Conservation (phyloP, 2,888 invertebrate species). For the Ophion obscuratus region DNA sequence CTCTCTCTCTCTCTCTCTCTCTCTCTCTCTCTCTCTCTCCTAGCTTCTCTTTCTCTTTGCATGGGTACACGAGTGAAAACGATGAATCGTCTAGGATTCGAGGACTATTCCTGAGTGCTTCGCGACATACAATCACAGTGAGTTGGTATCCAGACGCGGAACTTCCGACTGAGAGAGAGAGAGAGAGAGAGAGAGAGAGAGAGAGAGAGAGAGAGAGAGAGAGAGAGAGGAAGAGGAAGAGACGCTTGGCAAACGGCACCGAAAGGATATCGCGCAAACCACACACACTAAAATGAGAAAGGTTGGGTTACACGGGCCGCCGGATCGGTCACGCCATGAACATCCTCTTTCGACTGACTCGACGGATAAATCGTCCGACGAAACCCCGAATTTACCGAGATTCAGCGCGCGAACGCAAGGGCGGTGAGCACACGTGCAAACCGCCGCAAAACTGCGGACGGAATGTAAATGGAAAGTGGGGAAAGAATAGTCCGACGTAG, state of each 20-base stretch:
- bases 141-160: slow-evolving; percentile 17
- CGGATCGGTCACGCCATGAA: slow-evolving; percentile 22
- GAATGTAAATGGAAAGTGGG: neutral
- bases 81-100: slow-evolving; percentile 54
- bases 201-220: too few relatives aligned
- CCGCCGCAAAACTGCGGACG: neutral
- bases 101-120: slow-evolving; percentile 22
- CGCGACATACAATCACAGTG: slow-evolving; percentile 54
- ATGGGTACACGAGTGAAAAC: neutral
- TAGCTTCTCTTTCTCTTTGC: neutral
- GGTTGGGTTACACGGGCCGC: slow-evolving; percentile 23
- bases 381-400: slow-evolving; percentile 12
- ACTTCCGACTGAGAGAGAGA: slow-evolving; percentile 5
- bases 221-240: too few relatives aligned
- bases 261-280: slow-evolving; percentile 31
- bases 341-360: slow-evolving; percentile 49
- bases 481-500: neutral
- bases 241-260: slow-evolving; percentile 16
- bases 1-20: neutral
- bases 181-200: neutral
- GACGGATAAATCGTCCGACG: slow-evolving; percentile 52
- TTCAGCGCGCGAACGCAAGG: neutral
- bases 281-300: slow-evolving; percentile 45
- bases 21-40: neutral
- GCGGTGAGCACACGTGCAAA: neutral